Evolutionary conservation across 2,797 vertebrate genomes (phyloP).

Genomic region (Morus bassanus): DNA sequence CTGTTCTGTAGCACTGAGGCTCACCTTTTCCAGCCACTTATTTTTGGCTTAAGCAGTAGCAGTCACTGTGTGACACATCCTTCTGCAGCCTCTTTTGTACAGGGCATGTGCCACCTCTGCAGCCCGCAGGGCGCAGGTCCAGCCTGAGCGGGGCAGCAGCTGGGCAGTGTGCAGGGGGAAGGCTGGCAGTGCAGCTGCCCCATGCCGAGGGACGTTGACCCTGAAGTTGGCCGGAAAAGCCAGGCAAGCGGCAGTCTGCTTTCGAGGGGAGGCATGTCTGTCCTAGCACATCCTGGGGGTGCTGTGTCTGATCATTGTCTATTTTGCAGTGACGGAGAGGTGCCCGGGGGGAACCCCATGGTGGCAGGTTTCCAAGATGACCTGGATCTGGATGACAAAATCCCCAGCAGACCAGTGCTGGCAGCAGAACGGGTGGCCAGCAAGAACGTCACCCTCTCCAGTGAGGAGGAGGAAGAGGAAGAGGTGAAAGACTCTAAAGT

Average conservation of each 20-base stretch:
- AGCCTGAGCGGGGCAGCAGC: neutral
- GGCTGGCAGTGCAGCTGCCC: neutral
- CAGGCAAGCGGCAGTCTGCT: neutral
- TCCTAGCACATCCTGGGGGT: neutral
- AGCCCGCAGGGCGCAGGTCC: neutral
- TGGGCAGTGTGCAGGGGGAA: neutral
- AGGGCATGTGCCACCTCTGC: neutral
- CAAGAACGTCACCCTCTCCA: conserved; percentile 81
- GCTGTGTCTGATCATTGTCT: neutral
- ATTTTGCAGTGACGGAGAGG: conserved; percentile 84
- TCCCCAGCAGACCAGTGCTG: conserved; percentile 44
- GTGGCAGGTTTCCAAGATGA: conserved; percentile 93
- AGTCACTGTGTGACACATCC: neutral
- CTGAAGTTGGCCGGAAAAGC: neutral
- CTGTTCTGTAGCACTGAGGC: neutral
- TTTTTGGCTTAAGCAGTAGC: neutral
- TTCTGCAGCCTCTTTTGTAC: neutral
- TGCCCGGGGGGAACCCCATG: conserved; percentile 85
- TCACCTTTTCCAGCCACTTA: neutral
- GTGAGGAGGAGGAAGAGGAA: conserved; percentile 83
- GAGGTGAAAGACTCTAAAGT: neutral
- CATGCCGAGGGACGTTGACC: fast-evolving
- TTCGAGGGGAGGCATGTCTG: neutral
- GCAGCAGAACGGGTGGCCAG: conserved; percentile 67
- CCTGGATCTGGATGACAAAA: conserved; percentile 86